Evolutionary conservation across 2,888 invertebrate genomes (phyloP), one percentile per base, ranked within the genome.

Genomic region (Chironomus tentans): DNA sequence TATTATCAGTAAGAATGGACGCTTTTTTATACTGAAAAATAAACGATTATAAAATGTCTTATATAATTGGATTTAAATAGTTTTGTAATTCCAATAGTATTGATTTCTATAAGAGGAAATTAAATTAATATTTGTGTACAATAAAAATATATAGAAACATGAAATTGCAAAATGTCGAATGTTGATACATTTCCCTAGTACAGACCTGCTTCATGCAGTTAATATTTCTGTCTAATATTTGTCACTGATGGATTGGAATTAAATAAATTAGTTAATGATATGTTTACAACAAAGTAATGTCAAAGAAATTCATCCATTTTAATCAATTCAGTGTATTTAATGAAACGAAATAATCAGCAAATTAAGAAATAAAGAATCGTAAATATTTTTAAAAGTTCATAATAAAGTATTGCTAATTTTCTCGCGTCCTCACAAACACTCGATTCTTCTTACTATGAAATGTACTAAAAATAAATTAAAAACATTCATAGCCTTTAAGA

Each of bases 401-500:
- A 12, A 2, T 56, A 24, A 65, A 65, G 7, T 65, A 10, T 24
- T 12, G 13, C 65, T 13, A 38, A 10, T 65, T 65, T 65, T 65
- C 38, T 69, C 69, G 38, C n/a, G 69, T n/a, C 38, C 13, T 3
- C 15, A 69, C 12, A 65, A 28, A 65, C 21, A 65, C 22, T 65
- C 7, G 21, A 18, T 24, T 22, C 65, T 22, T 28, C 21, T 22
- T 22, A 22, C 24, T 22, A 10, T 38, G 24, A 65, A 13, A 21
- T 65, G 69, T 69, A 65, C 69, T 69, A 28, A 28, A 69, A 46
- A 69, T 15, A 69, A 48, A 70, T 48, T 62, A 46, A 73, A 73
- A 73, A 73, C 72, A 73, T 73, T 73, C 28, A 24, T 7, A 21
- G 24, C 28, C 28, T 56, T 61, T 4, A 65, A 70, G 28, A 70